Conservation (phyloP, 2,797 vertebrate genomes). For the Acropternis orthonyx region DNA sequence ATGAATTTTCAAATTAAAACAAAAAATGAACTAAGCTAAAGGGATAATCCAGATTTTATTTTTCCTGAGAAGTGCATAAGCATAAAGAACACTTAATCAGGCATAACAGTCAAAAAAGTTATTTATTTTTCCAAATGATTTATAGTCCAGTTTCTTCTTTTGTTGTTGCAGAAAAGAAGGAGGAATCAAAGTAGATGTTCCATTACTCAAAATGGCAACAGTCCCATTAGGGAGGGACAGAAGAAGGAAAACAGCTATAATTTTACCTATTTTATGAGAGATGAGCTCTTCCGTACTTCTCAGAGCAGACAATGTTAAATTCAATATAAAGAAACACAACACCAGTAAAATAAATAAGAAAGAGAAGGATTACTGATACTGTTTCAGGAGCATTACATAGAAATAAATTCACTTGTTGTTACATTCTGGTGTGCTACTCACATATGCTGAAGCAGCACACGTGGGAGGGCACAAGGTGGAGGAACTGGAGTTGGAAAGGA, state of each 20-base stretch:
- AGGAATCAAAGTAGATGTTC: conserved; percentile 35
- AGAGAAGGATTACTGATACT: background rate
- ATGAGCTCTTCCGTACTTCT: conserved; percentile 35
- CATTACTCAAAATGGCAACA: conserved; percentile 61
- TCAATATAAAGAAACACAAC: conserved; percentile 11
- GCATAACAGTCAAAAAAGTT: conserved; percentile 4
- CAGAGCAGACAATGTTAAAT: background rate
- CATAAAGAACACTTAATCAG: conserved; percentile 33
- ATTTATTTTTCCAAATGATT: conserved; percentile 45
- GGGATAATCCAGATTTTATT: background rate
- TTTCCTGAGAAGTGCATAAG: conserved; percentile 9
- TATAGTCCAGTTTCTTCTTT: conserved; percentile 25
- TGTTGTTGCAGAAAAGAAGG: conserved; percentile 4
- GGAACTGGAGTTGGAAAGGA: background rate
- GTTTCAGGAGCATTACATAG: background rate
- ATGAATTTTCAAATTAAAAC: conserved; percentile 4
- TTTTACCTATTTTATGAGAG: conserved; percentile 49
- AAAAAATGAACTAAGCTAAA: background rate
- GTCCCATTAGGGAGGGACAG: conserved; percentile 38
- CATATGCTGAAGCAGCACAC: background rate
- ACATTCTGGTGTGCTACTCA: background rate
- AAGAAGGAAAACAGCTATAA: conserved; percentile 40
- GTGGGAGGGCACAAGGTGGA: background rate
- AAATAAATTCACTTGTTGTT: conserved; percentile 29
- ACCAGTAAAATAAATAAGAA: background rate